Percentiles rank a stretch among this genome's conserved stretches.
Conservation (phyloP, 2,113 vertebrate species). For the Panurus biarmicus region DNA sequence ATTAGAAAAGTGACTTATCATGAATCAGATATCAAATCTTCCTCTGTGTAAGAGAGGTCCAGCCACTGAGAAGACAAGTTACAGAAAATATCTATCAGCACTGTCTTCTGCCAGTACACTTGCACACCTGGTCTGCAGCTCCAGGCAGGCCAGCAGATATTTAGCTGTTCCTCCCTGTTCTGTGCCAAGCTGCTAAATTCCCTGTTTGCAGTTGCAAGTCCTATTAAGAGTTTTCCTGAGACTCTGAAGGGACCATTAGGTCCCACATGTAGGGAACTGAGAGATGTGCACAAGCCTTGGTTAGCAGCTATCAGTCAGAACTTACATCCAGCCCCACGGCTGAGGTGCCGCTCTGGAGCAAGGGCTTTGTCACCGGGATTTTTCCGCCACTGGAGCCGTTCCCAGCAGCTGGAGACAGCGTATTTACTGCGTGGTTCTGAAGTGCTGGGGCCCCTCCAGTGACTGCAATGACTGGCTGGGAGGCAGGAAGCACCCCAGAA, state of each 20-base stretch:
- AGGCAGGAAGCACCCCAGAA: constrained; percentile 64
- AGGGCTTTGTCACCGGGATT: constrained; percentile 46
- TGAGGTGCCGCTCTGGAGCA: constrained; percentile 33
- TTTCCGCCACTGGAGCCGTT: constrained; percentile 9
- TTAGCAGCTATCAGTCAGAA: neutral
- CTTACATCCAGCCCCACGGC: constrained; percentile 68
- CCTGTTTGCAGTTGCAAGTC: neutral
- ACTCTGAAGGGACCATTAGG: neutral
- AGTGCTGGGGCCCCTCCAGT: constrained; percentile 67
- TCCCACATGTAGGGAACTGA: neutral
- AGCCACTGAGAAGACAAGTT: neutral
- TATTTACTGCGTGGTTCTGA: constrained; percentile 66
- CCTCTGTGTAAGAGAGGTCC: neutral
- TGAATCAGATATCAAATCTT: neutral
- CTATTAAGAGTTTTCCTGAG: neutral
- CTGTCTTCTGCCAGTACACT: neutral
- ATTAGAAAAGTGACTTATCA: neutral
- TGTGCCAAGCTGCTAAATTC: neutral
- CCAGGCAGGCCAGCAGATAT: neutral
- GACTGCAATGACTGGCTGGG: constrained; percentile 68
- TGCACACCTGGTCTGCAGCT: neutral
- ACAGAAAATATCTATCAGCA: neutral
- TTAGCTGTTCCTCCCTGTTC: neutral
- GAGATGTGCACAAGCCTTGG: neutral
- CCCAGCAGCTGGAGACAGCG: constrained; percentile 51